Base-by-base conservation (phyloP, 2,113 vertebrate genomes). In the Circaetus gallicus region DNA sequence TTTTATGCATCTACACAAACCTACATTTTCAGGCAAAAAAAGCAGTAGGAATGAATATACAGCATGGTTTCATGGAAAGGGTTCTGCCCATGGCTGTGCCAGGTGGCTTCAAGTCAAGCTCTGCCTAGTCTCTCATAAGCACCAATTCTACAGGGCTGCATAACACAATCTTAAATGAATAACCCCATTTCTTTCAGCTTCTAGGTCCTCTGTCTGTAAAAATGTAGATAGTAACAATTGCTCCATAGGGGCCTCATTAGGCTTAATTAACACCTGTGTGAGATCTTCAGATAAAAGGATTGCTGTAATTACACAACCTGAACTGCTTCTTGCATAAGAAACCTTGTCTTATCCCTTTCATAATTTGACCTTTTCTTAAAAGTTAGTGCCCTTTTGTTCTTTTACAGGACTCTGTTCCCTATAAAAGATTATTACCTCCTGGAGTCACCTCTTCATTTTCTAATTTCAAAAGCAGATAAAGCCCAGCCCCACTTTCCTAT, bases 251-350 rank as follows among this genome's bases (percentile, higher is more conserved):
- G 32, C 58, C 43, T 97, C 86, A 83, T 96, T 92, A 96, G 42
- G 59, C 59, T 95, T 92, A 97, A 97, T 96, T 95, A 97, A 95
- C 84, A 89, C 87, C 87, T 94, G 55, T 40, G 25, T 83, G 90
- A 95, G 83, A 83, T 85, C 78, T 81, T 82, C 77, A 87, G 81
- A 63, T 91, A 79, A 94, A 96, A 95, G 56, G 29, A 94, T 9
- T 82, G n/a, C 49, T 85, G 36, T 84, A 94, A 93, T 94, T 95
- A 90, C 72, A 93, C 52, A 96, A 59, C 29, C 47, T 74, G 36
- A 96, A 82, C 52, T 21, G 16, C 42, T 93, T 36, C 59, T 88
- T 90, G 63, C 47, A 53, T 38, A 92, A 83, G 74, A 94, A 94
- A 69, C 38, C 26, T 63, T 78, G 58, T 53, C 81, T 72, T 88